phyloP scores from a whole-genome alignment of 1,140 invertebrate genomes.

The Drosophila saltans region DNA sequence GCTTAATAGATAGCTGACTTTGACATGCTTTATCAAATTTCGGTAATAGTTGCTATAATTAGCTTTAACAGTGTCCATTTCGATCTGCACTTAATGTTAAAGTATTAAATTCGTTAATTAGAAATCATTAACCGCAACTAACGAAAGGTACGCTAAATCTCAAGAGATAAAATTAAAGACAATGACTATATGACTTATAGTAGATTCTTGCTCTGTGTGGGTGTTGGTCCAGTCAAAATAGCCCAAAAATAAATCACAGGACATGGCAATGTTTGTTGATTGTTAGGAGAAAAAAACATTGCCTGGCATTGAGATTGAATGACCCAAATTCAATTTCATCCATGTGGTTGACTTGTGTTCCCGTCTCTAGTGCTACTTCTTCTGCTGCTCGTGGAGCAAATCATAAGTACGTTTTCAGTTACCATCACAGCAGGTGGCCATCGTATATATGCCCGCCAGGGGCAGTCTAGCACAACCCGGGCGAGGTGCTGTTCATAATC shows the following conservation, averaged over 20 bases:
- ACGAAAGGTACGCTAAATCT: too few species aligned
- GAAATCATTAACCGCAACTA: too few species aligned
- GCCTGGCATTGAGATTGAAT: constrained; percentile 57
- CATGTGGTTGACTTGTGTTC: constrained; percentile 31
- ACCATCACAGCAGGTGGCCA: constrained; percentile 70
- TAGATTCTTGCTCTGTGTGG: neutral
- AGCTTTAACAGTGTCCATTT: too few species aligned
- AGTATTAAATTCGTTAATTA: too few species aligned
- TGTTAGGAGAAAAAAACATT: constrained; percentile 17
- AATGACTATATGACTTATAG: neutral
- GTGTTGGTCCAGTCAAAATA: neutral
- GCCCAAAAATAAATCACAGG: neutral
- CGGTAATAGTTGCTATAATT: too few species aligned
- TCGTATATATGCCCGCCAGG: neutral
- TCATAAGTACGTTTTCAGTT: constrained; percentile 80
- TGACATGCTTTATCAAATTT: too few species aligned
- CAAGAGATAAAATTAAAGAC: too few species aligned
- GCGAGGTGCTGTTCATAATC: constrained; percentile 67
- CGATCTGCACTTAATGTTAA: too few species aligned
- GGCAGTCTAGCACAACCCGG: constrained; percentile 17
- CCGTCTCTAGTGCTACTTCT: neutral
- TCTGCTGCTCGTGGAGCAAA: constrained; percentile 14
- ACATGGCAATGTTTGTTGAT: constrained; percentile 7
- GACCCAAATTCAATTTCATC: constrained; percentile 76
- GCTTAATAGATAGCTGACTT: too few species aligned